Percentiles rank a stretch among this genome's conserved stretches.
Evolutionary conservation across 1,140 invertebrate genomes (phyloP).

Genomic region (Paracyclopina nana): DNA sequence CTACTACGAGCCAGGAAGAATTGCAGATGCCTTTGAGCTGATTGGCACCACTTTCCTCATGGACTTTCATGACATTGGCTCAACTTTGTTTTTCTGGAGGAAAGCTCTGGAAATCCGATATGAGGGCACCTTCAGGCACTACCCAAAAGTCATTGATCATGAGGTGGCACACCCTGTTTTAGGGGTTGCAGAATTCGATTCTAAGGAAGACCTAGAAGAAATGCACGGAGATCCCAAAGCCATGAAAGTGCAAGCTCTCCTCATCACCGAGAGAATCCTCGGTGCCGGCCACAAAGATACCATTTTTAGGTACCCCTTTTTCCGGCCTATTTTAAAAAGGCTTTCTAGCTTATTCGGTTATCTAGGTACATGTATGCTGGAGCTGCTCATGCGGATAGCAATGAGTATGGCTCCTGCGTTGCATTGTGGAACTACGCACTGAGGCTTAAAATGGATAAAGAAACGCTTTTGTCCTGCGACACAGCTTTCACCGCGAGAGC

Average conservation of each 20-base stretch:
- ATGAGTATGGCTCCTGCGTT: slow-evolving; percentile 23
- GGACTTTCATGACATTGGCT: slow-evolving; percentile 22
- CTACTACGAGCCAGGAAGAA: slow-evolving; percentile 21
- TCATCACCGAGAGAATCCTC: slow-evolving; percentile 24
- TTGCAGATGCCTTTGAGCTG: slow-evolving; percentile 25
- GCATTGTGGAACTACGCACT: slow-evolving; percentile 24
- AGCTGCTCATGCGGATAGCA: slow-evolving; percentile 24
- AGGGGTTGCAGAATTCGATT: slow-evolving; percentile 20
- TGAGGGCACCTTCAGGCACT: slow-evolving; percentile 1
- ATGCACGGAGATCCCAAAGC: slow-evolving; percentile 21
- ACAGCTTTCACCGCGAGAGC: slow-evolving; percentile 24
- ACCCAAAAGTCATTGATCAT: slow-evolving; percentile 8
- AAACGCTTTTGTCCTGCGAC: slow-evolving; percentile 22
- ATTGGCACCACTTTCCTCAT: slow-evolving; percentile 24
- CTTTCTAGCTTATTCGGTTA: no score
- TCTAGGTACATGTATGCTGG: slow-evolving; percentile 24
- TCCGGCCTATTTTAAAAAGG: no score
- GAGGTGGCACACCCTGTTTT: slow-evolving; percentile 17
- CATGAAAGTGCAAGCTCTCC: slow-evolving; percentile 22
- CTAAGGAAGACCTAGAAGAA: slow-evolving; percentile 22
- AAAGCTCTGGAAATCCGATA: slow-evolving; percentile 21
- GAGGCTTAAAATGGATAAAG: slow-evolving; percentile 22
- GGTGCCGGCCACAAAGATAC: slow-evolving; percentile 24
- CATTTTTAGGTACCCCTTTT: slow-evolving; percentile 24
- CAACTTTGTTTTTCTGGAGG: slow-evolving; percentile 22